Conservation (phyloP, 2,113 vertebrate genomes). For the Crotalus helleri region DNA sequence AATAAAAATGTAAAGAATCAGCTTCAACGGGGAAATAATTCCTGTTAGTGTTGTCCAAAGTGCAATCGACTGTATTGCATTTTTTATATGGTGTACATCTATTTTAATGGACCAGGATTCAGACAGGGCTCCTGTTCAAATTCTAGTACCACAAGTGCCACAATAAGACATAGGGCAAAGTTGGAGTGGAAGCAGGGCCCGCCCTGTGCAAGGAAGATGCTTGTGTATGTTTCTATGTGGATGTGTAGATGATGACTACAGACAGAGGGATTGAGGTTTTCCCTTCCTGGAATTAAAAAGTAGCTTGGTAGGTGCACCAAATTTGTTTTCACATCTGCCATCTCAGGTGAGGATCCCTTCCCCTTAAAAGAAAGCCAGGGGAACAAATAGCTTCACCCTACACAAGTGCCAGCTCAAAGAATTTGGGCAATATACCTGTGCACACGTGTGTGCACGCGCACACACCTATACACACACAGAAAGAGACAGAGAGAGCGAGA, state of each 20-base stretch:
- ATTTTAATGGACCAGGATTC: neutral
- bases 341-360: neutral
- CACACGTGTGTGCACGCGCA: rapidly evolving
- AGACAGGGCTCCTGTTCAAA: neutral
- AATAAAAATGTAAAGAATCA: neutral
- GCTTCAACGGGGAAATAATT: neutral
- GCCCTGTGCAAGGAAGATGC: neutral
- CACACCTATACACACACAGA: no score
- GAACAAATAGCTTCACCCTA: neutral
- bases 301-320: neutral
- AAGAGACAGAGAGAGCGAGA: no score
- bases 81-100: neutral
- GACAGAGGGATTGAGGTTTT: neutral
- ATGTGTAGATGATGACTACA: neutral
- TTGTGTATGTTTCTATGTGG: neutral
- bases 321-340: neutral
- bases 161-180: neutral
- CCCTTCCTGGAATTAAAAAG: neutral
- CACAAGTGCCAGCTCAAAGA: neutral
- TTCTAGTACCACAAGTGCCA: neutral
- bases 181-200: neutral
- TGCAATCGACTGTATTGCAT: neutral
- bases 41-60: neutral
- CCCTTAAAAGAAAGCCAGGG: neutral
- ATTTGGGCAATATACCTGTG: no score